Percentiles rank a stretch among this genome's conserved stretches.
These are phyloP conservation scores for Phyllotreta striolata DNA, from an alignment of 2,888 invertebrate species.

Conservation along the genomic window DNA sequence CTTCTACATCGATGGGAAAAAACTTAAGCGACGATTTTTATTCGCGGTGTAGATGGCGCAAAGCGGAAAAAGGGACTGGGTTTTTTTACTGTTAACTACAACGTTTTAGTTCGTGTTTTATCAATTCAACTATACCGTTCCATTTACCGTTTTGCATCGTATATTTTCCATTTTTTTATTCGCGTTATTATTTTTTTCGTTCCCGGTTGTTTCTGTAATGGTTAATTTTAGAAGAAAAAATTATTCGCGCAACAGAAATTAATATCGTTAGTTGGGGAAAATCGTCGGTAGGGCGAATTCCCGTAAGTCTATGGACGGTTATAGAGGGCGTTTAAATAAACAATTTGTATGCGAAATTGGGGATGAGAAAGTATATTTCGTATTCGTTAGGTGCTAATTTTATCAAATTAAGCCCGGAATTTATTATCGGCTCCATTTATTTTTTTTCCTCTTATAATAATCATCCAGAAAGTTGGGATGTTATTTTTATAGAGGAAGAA, in stretches of 20 bases:
- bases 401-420: conserved; percentile 4
- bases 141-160: neutral
- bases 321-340: conserved; percentile 12
- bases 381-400: conserved; percentile 10
- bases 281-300: too few relatives aligned
- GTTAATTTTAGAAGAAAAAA: too few relatives aligned
- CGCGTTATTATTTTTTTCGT: too few relatives aligned
- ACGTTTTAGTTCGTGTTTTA: neutral
- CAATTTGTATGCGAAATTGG: conserved; percentile 18
- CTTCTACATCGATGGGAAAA: conserved; percentile 50
- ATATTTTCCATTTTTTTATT: neutral
- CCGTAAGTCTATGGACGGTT: neutral
- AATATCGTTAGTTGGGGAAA: too few relatives aligned
- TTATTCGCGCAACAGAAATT: too few relatives aligned
- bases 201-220: too few relatives aligned
- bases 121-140: conserved; percentile 9
- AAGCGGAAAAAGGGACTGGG: too few relatives aligned
- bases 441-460: neutral
- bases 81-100: conserved; percentile 1
- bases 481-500: too few relatives aligned
- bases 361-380: conserved; percentile 8
- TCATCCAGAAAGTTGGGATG: neutral
- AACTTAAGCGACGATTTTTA: conserved; percentile 25
- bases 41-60: too few relatives aligned
- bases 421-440: conserved; percentile 5